These are phyloP conservation scores for Paraescarpia echinospica DNA, from an alignment of 1,140 invertebrate genomes.

Conservation along the genomic window DNA sequence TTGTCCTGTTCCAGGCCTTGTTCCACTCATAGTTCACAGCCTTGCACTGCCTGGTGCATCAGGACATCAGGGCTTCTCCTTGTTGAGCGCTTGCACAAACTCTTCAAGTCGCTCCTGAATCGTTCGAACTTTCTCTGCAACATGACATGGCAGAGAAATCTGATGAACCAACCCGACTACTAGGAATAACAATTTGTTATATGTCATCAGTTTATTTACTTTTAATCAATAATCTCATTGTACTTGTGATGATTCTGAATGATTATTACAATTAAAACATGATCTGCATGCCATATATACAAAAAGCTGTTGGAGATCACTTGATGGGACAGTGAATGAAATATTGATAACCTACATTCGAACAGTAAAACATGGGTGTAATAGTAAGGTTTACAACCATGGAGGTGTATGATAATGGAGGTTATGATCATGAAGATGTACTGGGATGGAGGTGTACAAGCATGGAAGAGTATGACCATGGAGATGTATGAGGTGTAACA, in stretches of 20 bases:
- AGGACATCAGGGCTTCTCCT: conserved; percentile 43
- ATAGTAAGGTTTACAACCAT: too few species aligned
- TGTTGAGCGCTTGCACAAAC: conserved; percentile 74
- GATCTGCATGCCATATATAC: too few species aligned
- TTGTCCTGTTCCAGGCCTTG: neutral
- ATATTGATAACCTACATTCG: neutral
- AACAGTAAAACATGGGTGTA: neutral
- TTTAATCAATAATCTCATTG: neutral
- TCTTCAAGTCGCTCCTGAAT: conserved; percentile 99
- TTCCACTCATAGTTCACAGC: neutral
- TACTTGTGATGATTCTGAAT: too few species aligned
- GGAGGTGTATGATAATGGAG: too few species aligned
- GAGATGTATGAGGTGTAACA: too few species aligned
- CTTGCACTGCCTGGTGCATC: neutral
- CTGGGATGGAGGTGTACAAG: too few species aligned
- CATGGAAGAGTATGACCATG: too few species aligned
- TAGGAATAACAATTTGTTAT: neutral
- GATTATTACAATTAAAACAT: too few species aligned
- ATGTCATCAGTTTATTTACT: neutral
- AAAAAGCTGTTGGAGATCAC: too few species aligned
- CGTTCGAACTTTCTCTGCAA: conserved; percentile 89
- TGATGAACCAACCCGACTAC: neutral
- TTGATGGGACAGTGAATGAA: neutral
- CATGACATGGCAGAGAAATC: conserved; percentile 39
- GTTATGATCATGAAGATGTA: too few species aligned